Evolutionary conservation across 2,888 invertebrate species (phyloP).

Genomic region (Gasteruption jaculator): DNA sequence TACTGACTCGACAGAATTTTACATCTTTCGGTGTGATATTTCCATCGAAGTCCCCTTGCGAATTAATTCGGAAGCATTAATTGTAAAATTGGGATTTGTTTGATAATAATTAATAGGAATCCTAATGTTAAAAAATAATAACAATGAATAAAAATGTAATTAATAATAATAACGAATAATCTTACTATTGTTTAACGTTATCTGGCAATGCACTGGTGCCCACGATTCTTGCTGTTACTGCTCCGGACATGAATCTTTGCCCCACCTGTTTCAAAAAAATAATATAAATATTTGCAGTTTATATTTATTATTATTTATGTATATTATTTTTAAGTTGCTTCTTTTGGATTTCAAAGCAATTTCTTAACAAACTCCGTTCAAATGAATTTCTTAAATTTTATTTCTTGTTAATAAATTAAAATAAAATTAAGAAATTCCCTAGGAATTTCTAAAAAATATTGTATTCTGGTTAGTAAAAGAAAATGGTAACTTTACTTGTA

Average conservation of each 20-base stretch:
- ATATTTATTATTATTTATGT: slow-evolving; percentile 6
- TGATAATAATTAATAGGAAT: too few species aligned
- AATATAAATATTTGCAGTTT: too few species aligned
- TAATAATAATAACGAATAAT: slow-evolving; percentile 24
- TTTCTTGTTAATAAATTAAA: slow-evolving; percentile 8
- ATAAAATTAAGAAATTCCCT: slow-evolving; percentile 4
- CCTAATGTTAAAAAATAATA: too few species aligned
- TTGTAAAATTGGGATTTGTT: too few species aligned
- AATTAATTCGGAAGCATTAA: too few species aligned
- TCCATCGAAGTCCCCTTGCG: too few species aligned
- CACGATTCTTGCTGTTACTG: slow-evolving; percentile 66
- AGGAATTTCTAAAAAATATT: slow-evolving; percentile 13
- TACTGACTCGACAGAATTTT: too few species aligned
- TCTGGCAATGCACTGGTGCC: slow-evolving; percentile 65
- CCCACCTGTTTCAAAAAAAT: slow-evolving; percentile 56
- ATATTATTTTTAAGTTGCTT: slow-evolving; percentile 6
- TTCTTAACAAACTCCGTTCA: too few species aligned
- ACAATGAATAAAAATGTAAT: slow-evolving; percentile 12
- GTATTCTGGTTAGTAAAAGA: neutral
- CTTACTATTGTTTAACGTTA: slow-evolving; percentile 70
- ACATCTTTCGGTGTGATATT: too few species aligned
- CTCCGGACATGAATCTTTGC: slow-evolving; percentile 76
- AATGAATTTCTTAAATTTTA: neutral
- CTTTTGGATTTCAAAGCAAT: too few species aligned
- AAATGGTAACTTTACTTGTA: slow-evolving; percentile 61